A percentile compares a stretch with the other conserved stretches of the same genome.
These are phyloP conservation scores for Callocephalon fimbriatum DNA, from an alignment of 2,113 vertebrate genomes.

Conservation along the genomic window DNA sequence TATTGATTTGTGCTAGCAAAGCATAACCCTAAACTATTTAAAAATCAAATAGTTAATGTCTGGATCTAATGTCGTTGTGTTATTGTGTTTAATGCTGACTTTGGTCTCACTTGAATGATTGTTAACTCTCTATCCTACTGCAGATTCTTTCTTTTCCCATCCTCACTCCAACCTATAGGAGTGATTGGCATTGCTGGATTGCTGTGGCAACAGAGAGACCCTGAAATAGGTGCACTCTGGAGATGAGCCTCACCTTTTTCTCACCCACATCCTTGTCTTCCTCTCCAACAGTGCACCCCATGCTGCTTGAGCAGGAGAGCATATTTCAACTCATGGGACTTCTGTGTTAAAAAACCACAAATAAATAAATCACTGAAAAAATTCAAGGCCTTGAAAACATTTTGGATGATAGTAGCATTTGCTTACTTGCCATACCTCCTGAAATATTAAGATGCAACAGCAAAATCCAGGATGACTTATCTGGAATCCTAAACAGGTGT, in stretches of 20 bases:
- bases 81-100: neutral
- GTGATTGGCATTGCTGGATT: accelerated
- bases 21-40: neutral
- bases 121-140: neutral
- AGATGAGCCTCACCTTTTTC: neutral
- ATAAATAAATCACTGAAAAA: neutral
- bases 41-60: neutral
- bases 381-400: neutral
- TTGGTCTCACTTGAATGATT: neutral
- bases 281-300: neutral
- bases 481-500: neutral
- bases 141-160: neutral
- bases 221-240: neutral
- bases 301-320: neutral
- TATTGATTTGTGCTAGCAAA: neutral
- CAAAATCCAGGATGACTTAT: neutral
- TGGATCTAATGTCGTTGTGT: neutral
- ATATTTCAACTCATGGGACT: neutral
- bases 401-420: neutral
- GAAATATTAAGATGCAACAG: neutral
- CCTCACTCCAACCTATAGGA: neutral
- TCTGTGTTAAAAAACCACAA: neutral
- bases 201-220: neutral
- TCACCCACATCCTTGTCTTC: neutral
- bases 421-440: neutral